Base-by-base conservation (phyloP, 1,140 invertebrate genomes). In the Laodelphax striatellus region DNA sequence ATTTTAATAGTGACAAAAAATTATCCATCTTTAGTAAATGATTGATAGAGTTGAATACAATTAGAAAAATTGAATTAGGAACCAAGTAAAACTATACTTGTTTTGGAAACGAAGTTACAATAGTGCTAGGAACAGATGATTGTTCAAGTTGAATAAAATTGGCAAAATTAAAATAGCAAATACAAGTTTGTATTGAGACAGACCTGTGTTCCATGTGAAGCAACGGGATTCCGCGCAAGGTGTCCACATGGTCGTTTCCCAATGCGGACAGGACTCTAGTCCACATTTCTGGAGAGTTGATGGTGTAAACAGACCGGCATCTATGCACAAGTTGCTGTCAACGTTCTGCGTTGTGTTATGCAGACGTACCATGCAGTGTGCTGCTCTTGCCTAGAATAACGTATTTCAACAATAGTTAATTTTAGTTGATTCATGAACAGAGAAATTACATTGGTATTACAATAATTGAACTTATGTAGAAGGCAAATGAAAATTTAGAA, bases 201-300 rank as follows among this genome's bases (percentile, higher is more conserved):
- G 16, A 85, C 83, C 83, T 68, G 83, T 87, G 69, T 88, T 84
- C 76, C 82, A 85, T 24, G 81, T 82, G 67, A 88, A 85, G 71
- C 88, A 91, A 52, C 84, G 79, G 10, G 86, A 84, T 31, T 77
- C 77, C 65, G 82, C 78, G 66, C 87, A 90, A 1, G 75, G 68
- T 1, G 81, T 80, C 88, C 88, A 92, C n/a, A 83, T 77, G 21
- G 77, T 78, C 4, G 79, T 71, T 52, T 79, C 75, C 88, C 88
- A 92, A 55, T 80, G 79, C 2, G 87, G 85, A 71, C 88, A 90
- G 55, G 79, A 77, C 52, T 81, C 78, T 5, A 76, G 71, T 38
- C 85, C 86, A 68, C 88, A 91, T 56, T 80, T 77, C 68, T 82
- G 79, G 44, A 84, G 78, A 55, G 81, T 85, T 52, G 77, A 71